Base-by-base conservation (phyloP, 2,113 vertebrate species). In the Catharus bicknelli region DNA sequence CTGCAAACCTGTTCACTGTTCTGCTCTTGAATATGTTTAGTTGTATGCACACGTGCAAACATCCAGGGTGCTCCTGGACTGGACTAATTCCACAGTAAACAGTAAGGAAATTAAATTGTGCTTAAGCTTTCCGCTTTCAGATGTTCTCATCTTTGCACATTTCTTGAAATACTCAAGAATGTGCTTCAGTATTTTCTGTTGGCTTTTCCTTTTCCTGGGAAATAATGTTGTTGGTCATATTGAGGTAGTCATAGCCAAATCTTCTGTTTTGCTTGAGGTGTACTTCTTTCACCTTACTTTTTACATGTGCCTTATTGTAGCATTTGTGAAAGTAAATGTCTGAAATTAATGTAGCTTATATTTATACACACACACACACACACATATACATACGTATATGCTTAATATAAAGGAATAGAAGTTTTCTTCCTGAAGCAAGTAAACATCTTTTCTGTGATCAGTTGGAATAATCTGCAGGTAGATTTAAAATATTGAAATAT, bases 171-270 rank as follows among this genome's bases (percentile, higher is more conserved):
- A 93, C 50, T 90, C 68, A 74, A 47, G 32, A 73, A 34, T 16
- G 18, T 50, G 42, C 51, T 83, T 58, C 43, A 63, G 29, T 88
- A 4, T 93, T 86, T 95, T 95, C 61, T 80, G 42, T 83, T 10
- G 25, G 40, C 42, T 86, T 90, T 77, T 88, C 29, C 25, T 91
- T 85, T 84, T 82, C 75, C 55, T 91, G 93, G 77, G 72, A 93
- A 95, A 85, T 90, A 74, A 85, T 55, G 38, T 59, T 95, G 45
- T 85, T 77, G 70, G 63, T 91, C 1, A 0, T 66, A 34, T 3
- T 50, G 87, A 89, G 42, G 70, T 32, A 91, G 85, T 86, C 82
- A 69, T 69, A 91, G 90, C 50, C 45, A 80, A 76, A 83, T 91
- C 45, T 84, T 93, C 40, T 83, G 42, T 83, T 85, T 90, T 58